A percentile compares a stretch with the other conserved stretches of the same genome.
Evolutionary conservation across 2,113 vertebrate genomes (phyloP).

Genomic region (Chaetodon trifascialis): DNA sequence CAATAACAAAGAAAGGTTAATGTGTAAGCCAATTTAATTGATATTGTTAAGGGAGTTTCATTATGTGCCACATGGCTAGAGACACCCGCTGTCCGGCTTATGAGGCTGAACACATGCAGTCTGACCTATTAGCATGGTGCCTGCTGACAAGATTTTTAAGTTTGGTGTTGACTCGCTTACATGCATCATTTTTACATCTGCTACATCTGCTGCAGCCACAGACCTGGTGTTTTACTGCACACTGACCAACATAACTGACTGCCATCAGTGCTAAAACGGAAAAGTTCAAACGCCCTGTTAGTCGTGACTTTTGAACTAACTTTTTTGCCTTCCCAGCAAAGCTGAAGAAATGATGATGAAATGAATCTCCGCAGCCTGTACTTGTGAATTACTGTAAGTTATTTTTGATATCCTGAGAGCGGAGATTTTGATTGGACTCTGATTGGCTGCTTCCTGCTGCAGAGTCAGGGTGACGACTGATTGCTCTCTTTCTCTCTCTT

Average conservation of each 20-base stretch:
- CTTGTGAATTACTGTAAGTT: constrained; percentile 63
- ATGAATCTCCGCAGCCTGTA: constrained; percentile 36
- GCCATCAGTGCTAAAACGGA: background rate
- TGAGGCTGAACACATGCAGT: background rate
- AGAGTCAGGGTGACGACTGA: constrained; percentile 62
- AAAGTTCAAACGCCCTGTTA: constrained; percentile 40
- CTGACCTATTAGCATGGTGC: background rate
- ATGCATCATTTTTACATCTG: background rate
- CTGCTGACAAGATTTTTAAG: background rate
- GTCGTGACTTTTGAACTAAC: constrained; percentile 19
- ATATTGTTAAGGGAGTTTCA: background rate
- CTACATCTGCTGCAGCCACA: background rate
- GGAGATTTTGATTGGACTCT: constrained; percentile 68
- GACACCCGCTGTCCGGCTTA: background rate
- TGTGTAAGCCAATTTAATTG: background rate
- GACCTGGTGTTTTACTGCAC: background rate
- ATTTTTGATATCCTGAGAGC: constrained; percentile 56
- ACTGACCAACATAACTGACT: too few species aligned
- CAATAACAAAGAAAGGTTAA: background rate
- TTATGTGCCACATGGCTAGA: background rate
- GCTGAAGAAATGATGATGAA: constrained; percentile 73
- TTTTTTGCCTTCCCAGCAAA: constrained; percentile 54
- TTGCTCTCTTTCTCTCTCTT: constrained; percentile 38
- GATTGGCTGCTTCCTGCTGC: constrained; percentile 71
- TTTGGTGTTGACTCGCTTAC: background rate